These are phyloP conservation scores for Epinephelus coioides DNA, from an alignment of 2,797 vertebrate genomes.

Conservation along the genomic window DNA sequence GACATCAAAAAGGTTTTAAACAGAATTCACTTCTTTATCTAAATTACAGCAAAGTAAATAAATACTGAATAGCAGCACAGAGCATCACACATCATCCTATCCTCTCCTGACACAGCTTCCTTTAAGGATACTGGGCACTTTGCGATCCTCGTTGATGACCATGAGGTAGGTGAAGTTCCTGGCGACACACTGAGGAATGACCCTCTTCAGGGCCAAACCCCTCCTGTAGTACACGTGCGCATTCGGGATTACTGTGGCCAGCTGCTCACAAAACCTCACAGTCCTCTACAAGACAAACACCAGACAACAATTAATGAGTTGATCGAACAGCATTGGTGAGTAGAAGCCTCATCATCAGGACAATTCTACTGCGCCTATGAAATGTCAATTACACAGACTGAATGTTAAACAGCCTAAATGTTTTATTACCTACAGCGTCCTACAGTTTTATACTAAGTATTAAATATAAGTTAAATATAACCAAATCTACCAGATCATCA, in stretches of 20 bases:
- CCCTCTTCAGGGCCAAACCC: slow-evolving; percentile 95
- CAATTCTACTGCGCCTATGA: neutral
- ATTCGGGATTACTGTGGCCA: slow-evolving; percentile 93
- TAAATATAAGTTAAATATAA: neutral
- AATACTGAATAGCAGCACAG: neutral
- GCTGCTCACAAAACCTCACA: slow-evolving; percentile 93
- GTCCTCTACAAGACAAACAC: slow-evolving; percentile 87
- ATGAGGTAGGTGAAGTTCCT: slow-evolving; percentile 95
- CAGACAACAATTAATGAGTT: neutral
- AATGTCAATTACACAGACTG: neutral
- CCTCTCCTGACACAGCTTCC: neutral
- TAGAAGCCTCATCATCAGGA: neutral
- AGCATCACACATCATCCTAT: neutral
- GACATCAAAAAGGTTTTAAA: neutral
- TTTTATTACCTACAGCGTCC: neutral
- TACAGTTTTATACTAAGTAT: no score
- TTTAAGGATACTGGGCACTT: slow-evolving; percentile 94
- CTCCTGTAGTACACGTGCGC: slow-evolving; percentile 96
- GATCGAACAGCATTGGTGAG: neutral
- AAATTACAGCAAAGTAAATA: neutral
- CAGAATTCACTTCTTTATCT: neutral
- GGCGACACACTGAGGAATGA: slow-evolving; percentile 95
- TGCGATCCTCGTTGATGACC: slow-evolving; percentile 96
- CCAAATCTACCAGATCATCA: neutral
- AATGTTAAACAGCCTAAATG: neutral